Base-by-base conservation (phyloP, 2,888 invertebrate species). In the Ennomos quercinarius region DNA sequence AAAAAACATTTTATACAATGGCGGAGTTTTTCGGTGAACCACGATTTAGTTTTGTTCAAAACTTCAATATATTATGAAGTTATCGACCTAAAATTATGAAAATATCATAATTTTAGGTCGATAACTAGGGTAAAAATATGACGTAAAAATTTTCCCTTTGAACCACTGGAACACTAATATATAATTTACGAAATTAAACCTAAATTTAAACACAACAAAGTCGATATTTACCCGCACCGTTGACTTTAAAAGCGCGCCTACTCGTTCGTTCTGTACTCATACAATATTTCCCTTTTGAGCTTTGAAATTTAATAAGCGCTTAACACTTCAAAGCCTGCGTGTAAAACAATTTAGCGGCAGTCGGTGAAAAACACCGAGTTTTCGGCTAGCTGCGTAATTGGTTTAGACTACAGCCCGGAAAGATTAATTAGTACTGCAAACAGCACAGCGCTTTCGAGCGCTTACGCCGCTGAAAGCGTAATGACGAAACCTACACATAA, bases 271-370 rank as follows among this genome's bases (percentile, higher is more conserved):
- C 42, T 42, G 71, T 74, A 71, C 68, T 72, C 77, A 79, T 72
- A 79, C 83, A 84, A 82, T 84, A 84, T 86, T 84, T 84, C 84
- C 83, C 84, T 86, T 84, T 55, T 78, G 84, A 80, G 85, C 83
- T 81, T 78, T 79, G 78, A 86, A 89, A 91, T 90, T 90, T 90
- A 91, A 91, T 91, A 91, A 89, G 80, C 89, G 86, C 81, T 88
- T 89, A 89, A 87, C 89, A 90, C 90, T 90, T 89, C 86, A 89
- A 87, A 87, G 90, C 85, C 72, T 78, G 78, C 79, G 84, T 84
- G 85, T 84, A 87, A 89, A 87, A 88, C 88, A 91, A 90, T 90
- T 90, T 89, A 81, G 83, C 82, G 81, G 41, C 83, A 83, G 83
- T 84, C 81, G 79, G 74, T 76, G 87, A 90, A 90, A 91, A 90